These are phyloP conservation scores for Tricholaema leucomelas DNA, from an alignment of 2,113 vertebrate genomes.

Conservation along the genomic window DNA sequence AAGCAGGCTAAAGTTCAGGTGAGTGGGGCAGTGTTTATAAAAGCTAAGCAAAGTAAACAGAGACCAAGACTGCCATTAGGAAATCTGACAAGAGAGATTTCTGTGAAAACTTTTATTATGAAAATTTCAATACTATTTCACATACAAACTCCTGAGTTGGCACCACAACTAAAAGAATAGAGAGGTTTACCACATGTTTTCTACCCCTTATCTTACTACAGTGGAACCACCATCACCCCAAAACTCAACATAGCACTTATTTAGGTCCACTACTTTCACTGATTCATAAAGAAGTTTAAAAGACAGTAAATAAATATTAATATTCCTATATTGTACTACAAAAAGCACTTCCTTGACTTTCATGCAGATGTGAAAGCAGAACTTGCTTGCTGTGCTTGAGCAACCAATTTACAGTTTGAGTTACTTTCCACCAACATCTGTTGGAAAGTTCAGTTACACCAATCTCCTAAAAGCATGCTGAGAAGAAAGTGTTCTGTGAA, in stretches of 20 bases:
- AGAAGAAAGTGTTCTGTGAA: neutral
- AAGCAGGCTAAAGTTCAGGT: conserved; percentile 33
- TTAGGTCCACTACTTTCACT: neutral
- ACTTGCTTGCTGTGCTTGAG: neutral
- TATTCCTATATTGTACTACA: neutral
- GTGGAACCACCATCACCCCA: neutral
- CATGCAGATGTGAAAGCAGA: conserved; percentile 24
- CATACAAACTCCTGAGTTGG: neutral
- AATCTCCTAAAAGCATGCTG: neutral
- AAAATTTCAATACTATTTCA: neutral
- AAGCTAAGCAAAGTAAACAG: conserved; percentile 32
- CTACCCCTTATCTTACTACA: neutral
- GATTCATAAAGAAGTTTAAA: neutral
- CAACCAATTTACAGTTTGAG: neutral
- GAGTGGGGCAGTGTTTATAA: neutral
- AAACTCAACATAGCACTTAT: neutral
- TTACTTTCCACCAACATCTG: neutral
- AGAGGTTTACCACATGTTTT: neutral
- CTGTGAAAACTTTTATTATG: neutral
- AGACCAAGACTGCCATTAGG: neutral
- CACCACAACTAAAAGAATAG: neutral
- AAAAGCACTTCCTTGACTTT: neutral
- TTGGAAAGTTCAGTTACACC: neutral
- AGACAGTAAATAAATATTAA: accelerated
- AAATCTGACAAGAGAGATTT: neutral